These are phyloP conservation scores for Acanthornis magna DNA, from an alignment of 2,797 vertebrate genomes.

Conservation along the genomic window DNA sequence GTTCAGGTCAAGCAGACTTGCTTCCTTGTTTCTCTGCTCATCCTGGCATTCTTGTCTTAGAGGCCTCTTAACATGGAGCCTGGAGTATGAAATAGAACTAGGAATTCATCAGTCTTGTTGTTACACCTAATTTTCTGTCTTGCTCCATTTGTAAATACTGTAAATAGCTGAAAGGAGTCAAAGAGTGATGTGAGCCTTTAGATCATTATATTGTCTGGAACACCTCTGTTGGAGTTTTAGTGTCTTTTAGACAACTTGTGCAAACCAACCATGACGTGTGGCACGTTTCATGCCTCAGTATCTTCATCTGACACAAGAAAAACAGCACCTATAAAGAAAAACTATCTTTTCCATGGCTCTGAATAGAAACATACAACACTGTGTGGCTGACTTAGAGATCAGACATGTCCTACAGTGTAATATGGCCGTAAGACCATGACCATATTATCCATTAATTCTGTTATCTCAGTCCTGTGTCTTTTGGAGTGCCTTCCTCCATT, in stretches of 20 bases:
- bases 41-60: background rate
- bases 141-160: background rate
- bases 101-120: background rate
- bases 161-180: background rate
- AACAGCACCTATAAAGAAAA: background rate
- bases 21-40: background rate
- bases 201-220: background rate
- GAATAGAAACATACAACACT: background rate
- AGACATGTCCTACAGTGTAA: background rate
- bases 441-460: background rate
- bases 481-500: background rate
- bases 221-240: fast-evolving
- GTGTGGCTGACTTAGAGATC: background rate
- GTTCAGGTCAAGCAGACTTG: background rate
- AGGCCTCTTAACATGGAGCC: background rate
- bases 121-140: background rate
- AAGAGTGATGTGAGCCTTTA: background rate
- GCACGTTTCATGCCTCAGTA: background rate
- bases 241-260: background rate
- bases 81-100: background rate
- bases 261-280: background rate
- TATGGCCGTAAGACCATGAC: background rate
- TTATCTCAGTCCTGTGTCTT: background rate
- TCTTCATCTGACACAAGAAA: background rate
- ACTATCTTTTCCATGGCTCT: background rate